Conservation (phyloP, 2,888 invertebrate species). For the Flexamia atlantica region DNA sequence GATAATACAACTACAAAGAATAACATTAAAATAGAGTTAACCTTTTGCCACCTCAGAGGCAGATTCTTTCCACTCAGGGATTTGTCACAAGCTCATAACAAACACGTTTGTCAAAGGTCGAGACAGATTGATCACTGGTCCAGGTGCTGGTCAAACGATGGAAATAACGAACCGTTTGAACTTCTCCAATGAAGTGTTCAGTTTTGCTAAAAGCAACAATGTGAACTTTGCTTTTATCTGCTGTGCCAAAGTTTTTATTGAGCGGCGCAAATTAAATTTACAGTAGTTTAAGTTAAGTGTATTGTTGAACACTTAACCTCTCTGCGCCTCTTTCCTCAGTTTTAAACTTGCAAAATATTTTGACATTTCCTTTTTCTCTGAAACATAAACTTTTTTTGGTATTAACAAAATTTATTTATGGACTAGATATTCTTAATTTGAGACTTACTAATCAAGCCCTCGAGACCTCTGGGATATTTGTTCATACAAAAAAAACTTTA, state of each 20-base stretch:
- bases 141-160: conserved; percentile 18
- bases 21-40: no score
- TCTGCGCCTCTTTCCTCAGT: not conserved
- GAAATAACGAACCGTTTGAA: conserved; percentile 43
- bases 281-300: not conserved
- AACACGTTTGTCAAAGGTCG: not conserved
- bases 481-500: no score
- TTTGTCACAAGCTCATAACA: not conserved
- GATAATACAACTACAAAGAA: no score
- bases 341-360: not conserved
- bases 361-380: no score
- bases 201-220: conserved; percentile 5
- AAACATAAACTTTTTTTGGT: no score
- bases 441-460: no score
- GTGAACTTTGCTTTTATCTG: conserved; percentile 52
- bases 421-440: no score
- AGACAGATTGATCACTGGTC: not conserved
- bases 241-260: not conserved
- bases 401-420: no score
- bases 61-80: conserved; percentile 3
- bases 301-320: not conserved
- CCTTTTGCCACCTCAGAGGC: no score
- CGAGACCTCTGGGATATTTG: no score
- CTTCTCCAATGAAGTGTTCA: conserved; percentile 40
- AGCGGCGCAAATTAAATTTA: not conserved